Evolutionary conservation across 2,113 vertebrate genomes (phyloP).

Genomic region (Clinocottus analis): DNA sequence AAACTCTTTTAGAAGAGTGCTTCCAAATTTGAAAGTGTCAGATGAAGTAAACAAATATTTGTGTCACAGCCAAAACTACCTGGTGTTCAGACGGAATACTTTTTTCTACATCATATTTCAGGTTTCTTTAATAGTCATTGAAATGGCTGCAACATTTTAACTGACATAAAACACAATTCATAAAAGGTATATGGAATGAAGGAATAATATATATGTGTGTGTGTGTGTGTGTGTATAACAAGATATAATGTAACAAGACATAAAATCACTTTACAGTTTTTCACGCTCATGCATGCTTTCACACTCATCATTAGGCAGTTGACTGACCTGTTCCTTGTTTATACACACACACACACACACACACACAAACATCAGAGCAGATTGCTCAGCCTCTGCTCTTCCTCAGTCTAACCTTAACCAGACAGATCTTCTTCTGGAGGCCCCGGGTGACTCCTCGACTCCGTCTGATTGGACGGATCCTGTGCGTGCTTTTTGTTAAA

Average conservation of each 20-base stretch:
- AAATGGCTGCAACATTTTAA: not conserved
- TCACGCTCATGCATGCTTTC: not conserved
- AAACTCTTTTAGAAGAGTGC: not conserved
- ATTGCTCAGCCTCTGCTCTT: constrained; percentile 59
- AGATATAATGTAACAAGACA: not conserved
- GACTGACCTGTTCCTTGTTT: constrained; percentile 38
- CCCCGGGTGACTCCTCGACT: constrained; percentile 60
- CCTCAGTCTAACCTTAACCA: constrained; percentile 71
- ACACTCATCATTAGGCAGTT: constrained; percentile 12
- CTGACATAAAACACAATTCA: not conserved
- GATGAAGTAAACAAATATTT: constrained; percentile 40
- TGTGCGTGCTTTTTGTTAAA: constrained; percentile 70
- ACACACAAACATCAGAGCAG: not conserved
- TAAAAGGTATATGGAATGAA: not conserved
- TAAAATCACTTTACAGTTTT: not conserved
- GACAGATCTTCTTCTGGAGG: constrained; percentile 62
- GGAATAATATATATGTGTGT: not conserved
- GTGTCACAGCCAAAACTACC: constrained; percentile 21
- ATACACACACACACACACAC: constrained; percentile 1
- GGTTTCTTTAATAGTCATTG: not conserved
- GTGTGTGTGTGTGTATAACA: not conserved
- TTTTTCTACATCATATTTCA: not conserved
- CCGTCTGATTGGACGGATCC: constrained; percentile 63
- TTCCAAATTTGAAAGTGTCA: constrained; percentile 38
- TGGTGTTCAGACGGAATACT: not conserved